A percentile compares a stretch with the other conserved stretches of the same genome.
phyloP scores from a whole-genome alignment of 2,888 invertebrate genomes.

The Hylaea fasciaria region DNA sequence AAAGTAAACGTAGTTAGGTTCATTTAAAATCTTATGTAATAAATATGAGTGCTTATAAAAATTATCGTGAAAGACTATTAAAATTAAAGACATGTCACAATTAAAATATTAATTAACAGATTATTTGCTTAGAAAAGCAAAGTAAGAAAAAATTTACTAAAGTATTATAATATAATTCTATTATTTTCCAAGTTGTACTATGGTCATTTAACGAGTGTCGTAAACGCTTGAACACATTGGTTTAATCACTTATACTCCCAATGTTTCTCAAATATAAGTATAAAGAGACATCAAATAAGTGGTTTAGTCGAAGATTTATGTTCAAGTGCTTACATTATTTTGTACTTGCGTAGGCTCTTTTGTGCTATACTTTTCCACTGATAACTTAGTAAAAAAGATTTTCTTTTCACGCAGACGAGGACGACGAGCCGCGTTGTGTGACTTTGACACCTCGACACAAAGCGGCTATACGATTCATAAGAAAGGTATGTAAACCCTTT shows the following conservation, averaged over 20 bases:
- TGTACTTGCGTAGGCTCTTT: constrained; percentile 9
- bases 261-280: too few relatives aligned
- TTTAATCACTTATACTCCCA: too few relatives aligned
- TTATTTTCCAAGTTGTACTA: background rate
- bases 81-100: too few relatives aligned
- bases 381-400: constrained; percentile 29
- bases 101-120: too few relatives aligned
- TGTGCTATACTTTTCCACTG: constrained; percentile 27
- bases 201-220: background rate
- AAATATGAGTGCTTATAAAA: too few relatives aligned
- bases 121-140: too few relatives aligned
- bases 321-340: background rate
- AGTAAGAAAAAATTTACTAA: background rate
- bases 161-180: background rate
- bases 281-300: too few relatives aligned
- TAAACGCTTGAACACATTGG: background rate
- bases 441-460: constrained; percentile 94
- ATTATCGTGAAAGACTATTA: too few relatives aligned
- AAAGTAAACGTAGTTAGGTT: too few relatives aligned
- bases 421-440: constrained; percentile 91
- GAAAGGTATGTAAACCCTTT: constrained; percentile 88
- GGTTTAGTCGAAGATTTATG: too few relatives aligned
- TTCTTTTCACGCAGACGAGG: constrained; percentile 87
- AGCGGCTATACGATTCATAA: constrained; percentile 94
- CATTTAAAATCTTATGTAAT: too few relatives aligned